phyloP scores from a whole-genome alignment of 2,888 invertebrate species.

The Oligia fasciuncula region DNA sequence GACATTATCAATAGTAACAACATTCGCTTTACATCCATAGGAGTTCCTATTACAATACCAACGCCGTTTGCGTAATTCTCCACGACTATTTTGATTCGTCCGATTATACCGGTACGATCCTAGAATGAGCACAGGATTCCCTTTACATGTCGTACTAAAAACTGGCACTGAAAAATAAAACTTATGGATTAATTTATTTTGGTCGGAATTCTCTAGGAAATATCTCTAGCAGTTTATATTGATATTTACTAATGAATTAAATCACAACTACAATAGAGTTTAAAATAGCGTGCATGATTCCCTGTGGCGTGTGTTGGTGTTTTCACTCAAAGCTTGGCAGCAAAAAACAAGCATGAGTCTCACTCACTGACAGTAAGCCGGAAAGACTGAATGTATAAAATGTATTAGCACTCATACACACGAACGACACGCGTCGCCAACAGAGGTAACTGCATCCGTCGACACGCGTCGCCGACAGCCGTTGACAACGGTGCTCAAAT shows the following conservation, averaged over 20 bases:
- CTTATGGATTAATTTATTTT: not conserved
- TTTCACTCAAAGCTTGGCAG: not conserved
- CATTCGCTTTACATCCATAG: constrained; percentile 23
- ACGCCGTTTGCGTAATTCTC: not conserved
- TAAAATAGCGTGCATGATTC: not conserved
- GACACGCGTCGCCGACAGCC: too few species aligned
- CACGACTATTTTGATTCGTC: not conserved
- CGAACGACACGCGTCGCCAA: not conserved
- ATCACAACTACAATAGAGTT: not conserved
- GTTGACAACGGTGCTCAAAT: too few species aligned
- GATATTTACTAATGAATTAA: not conserved
- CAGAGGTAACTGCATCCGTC: too few species aligned
- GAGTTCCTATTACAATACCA: constrained; percentile 26
- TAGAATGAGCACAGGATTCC: constrained; percentile 51
- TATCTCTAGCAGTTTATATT: not conserved
- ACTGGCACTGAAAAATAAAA: constrained; percentile 21
- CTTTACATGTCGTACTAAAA: constrained; percentile 36
- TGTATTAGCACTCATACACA: not conserved
- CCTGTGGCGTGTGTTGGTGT: too few species aligned
- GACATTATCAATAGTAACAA: not conserved
- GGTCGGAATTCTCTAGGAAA: not conserved
- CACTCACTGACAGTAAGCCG: not conserved
- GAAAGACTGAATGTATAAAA: not conserved
- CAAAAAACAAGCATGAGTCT: too few species aligned
- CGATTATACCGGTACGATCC: constrained; percentile 49